These are phyloP conservation scores for Motacilla tschutschensis DNA, from an alignment of 2,113 vertebrate species.

Conservation along the genomic window DNA sequence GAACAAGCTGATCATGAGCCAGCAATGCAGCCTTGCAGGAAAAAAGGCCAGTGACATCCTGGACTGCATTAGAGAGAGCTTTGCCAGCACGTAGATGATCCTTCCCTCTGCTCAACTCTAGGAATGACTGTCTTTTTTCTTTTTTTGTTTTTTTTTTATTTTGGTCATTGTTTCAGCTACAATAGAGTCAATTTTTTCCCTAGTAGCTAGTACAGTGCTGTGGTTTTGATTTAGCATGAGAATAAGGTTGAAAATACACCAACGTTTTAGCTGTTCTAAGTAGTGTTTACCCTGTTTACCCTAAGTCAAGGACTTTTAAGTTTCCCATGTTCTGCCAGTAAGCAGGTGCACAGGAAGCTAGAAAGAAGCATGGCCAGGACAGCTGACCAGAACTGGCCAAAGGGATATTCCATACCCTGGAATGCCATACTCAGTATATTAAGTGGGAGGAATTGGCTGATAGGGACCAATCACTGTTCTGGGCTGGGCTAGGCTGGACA, in stretches of 20 bases:
- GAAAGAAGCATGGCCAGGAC: not conserved
- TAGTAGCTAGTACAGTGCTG: not conserved
- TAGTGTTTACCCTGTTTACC: not conserved
- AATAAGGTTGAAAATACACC: not conserved
- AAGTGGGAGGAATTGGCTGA: not conserved
- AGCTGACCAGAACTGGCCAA: not conserved
- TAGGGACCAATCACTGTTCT: accelerated
- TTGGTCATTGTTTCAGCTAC: not conserved
- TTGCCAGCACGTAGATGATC: not conserved
- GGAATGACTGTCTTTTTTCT: not conserved
- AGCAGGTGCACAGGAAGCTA: accelerated
- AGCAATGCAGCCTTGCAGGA: not conserved
- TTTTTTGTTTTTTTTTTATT: not conserved
- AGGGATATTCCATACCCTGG: not conserved
- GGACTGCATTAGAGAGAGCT: not conserved
- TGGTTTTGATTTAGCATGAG: not conserved
- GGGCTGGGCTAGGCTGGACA: not conserved
- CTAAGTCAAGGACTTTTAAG: not conserved
- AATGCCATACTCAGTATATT: not conserved
- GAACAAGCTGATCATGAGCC: not conserved
- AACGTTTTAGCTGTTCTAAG: not conserved
- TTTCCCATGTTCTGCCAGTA: not conserved
- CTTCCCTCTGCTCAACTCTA: not conserved
- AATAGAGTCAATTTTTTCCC: not conserved
- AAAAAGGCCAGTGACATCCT: not conserved